Evolutionary conservation across 2,797 vertebrate genomes (phyloP), one percentile per base, ranked within the genome.

Genomic region (Takifugu rubripes): DNA sequence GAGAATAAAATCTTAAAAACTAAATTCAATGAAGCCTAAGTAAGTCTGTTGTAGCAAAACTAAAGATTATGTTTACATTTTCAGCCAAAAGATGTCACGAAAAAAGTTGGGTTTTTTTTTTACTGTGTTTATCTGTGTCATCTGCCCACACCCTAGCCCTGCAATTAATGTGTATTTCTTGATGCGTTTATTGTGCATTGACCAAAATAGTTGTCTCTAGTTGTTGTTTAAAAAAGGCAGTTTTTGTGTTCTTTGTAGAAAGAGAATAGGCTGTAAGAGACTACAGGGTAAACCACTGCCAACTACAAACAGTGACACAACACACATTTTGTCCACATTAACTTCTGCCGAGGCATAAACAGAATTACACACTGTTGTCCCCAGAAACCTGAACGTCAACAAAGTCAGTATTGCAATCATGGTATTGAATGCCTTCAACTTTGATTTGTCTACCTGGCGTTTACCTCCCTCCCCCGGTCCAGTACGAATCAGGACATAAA

Each of bases 191-290:
- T 29, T 46, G 16, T 46, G 9, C 15, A 3, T 14, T 5, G 5
- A 49, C 15, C 16, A n/a, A 29, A 29, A 29, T 24, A 1, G 25
- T 25, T 14, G 9, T 8, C 16, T 21, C 2, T 24, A 6, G 5
- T 14, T 12, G 6, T 10, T 44, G 16, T 25, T 61, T 5, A 10
- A 26, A 25, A 43, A 47, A 0, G 6, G 0, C 3, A 53, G 24
- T 6, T 15, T 47, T 3, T 29, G 27, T 17, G 21, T 16, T 9
- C 59, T 33, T 1, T 33, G 27, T 7, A 60, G 43, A 36, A 52
- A 60, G 14, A 60, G 21, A 42, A 60, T 15, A n/a, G 50, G 58
- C 46, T 24, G 5, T 11, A 26, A 11, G 11, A 52, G 17, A 14
- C 51, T 52, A 33, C 51, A 15, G 21, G 33, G 49, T 9, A 31